Evolutionary conservation across 2,113 vertebrate species (phyloP).

Genomic region (Petroica traversi): DNA sequence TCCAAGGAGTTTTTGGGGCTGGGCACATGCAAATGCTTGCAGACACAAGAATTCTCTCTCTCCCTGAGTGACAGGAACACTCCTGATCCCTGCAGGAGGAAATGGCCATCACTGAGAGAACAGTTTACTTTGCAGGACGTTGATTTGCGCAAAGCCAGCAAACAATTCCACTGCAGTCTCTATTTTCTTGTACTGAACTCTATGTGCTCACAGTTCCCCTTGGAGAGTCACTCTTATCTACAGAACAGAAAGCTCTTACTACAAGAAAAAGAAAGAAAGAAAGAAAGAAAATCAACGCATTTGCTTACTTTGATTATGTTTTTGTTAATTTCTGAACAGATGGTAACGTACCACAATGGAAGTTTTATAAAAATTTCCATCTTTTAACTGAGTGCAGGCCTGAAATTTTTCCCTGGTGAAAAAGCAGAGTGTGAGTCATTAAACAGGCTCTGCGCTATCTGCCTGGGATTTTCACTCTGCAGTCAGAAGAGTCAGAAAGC

Average conservation of each 20-base stretch:
- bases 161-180: not conserved
- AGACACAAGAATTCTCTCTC: not conserved
- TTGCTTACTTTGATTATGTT: constrained; percentile 17
- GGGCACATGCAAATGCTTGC: not conserved
- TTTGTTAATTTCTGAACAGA: constrained; percentile 58
- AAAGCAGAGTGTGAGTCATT: constrained; percentile 48
- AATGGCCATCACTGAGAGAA: not conserved
- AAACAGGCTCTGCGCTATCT: constrained; percentile 34
- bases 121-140: not conserved
- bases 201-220: not conserved
- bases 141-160: not conserved
- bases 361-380: constrained; percentile 72
- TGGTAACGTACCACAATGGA: constrained; percentile 61
- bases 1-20: not conserved
- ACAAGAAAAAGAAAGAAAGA: not conserved
- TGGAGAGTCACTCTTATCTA: not conserved
- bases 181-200: not conserved
- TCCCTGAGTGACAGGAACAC: not conserved
- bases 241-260: constrained; percentile 36
- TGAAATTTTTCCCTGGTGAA: constrained; percentile 66
- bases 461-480: constrained; percentile 61
- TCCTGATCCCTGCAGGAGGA: not conserved
- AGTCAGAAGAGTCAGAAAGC: constrained; percentile 52
- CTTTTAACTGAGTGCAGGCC: constrained; percentile 59
- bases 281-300: not conserved